Evolutionary conservation across 1,140 invertebrate genomes (phyloP).

Genomic region (Asbolus verrucosus): DNA sequence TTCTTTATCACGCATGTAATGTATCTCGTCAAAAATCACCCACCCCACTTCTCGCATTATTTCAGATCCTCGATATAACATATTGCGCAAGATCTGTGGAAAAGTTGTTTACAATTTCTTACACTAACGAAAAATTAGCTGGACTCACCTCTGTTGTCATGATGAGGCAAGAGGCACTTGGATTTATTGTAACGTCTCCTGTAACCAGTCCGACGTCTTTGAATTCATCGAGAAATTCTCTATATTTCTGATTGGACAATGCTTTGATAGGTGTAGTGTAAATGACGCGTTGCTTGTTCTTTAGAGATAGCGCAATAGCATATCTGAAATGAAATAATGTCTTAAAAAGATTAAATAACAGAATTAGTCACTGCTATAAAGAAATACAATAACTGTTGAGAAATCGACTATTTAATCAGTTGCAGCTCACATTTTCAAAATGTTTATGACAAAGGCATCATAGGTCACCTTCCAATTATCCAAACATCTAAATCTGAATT

Average conservation of each 20-base stretch:
- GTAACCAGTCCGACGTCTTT: constrained; percentile 98
- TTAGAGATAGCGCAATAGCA: constrained; percentile 78
- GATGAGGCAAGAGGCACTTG: constrained; percentile 95
- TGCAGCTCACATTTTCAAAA: constrained; percentile 2
- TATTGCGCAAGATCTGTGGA: constrained; percentile 91
- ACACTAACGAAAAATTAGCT: not conserved
- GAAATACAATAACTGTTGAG: not conserved
- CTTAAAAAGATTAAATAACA: not conserved
- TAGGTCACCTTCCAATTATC: too few species aligned
- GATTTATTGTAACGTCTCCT: constrained; percentile 99
- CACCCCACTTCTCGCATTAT: constrained; percentile 98
- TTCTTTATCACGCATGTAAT: constrained; percentile 99
- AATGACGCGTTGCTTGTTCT: constrained; percentile 89
- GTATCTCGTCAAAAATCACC: constrained; percentile 99
- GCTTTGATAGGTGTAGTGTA: constrained; percentile 99
- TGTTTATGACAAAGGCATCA: too few species aligned
- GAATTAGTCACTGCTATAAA: not conserved
- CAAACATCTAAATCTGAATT: too few species aligned
- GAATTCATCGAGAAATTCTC: constrained; percentile 98
- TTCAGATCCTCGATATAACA: constrained; percentile 99
- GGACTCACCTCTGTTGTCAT: constrained; percentile 96
- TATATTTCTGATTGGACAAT: constrained; percentile 99
- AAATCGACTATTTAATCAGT: too few species aligned
- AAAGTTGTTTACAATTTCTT: not conserved
- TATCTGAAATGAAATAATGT: constrained; percentile 67